Evolutionary conservation across 2,797 vertebrate genomes (phyloP).

Genomic region (Glyptemys insculpta): DNA sequence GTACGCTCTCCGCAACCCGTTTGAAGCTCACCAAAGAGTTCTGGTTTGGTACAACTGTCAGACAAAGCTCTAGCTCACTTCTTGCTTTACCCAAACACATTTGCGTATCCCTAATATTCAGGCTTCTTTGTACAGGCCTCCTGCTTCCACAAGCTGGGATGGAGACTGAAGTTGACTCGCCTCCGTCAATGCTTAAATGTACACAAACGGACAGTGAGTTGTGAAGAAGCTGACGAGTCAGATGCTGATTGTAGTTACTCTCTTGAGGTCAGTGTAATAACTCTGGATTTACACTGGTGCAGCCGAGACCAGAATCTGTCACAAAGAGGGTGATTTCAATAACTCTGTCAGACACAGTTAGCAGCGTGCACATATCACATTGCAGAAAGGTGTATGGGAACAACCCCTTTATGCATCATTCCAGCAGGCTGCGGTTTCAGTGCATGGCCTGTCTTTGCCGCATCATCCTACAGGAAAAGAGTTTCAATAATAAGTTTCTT

Average conservation of each 20-base stretch:
- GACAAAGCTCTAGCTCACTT: not conserved
- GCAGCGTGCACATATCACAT: rapidly evolving
- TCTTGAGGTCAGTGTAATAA: not conserved
- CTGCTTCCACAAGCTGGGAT: not conserved
- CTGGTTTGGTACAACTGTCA: not conserved
- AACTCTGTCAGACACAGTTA: not conserved
- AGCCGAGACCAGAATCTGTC: not conserved
- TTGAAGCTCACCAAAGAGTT: not conserved
- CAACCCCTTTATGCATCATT: not conserved
- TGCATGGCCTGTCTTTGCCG: not conserved
- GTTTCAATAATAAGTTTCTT: not conserved
- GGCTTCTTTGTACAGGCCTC: not conserved
- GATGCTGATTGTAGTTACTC: not conserved
- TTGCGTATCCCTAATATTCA: not conserved
- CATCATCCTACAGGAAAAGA: not conserved
- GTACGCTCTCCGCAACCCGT: not conserved
- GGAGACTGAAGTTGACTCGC: not conserved
- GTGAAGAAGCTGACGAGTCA: not conserved
- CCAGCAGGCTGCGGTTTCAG: not conserved
- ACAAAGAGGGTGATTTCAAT: not conserved
- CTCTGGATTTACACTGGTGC: not conserved
- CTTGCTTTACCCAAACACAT: not conserved
- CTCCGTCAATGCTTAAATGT: not conserved
- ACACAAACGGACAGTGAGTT: not conserved
- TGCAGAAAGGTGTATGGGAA: not conserved